These are phyloP conservation scores for Nephrotoma guestfalica DNA, from an alignment of 2,888 invertebrate species.

Conservation along the genomic window DNA sequence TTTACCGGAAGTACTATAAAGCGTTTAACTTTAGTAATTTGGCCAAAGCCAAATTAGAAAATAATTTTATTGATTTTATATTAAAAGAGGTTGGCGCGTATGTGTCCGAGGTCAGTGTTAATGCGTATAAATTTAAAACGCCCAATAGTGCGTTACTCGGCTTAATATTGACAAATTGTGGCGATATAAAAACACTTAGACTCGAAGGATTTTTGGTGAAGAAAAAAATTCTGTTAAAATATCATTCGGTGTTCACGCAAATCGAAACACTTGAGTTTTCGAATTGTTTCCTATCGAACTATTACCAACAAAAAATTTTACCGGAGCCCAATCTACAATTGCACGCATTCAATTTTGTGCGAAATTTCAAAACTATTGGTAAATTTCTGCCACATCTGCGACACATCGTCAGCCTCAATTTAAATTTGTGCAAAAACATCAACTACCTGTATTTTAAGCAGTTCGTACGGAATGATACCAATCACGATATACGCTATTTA, in stretches of 20 bases:
- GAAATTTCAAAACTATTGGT: background rate
- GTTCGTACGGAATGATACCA: background rate
- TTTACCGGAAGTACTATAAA: conserved; percentile 1
- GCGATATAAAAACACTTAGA: background rate
- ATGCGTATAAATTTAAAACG: background rate
- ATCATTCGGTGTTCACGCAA: background rate
- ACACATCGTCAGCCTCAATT: background rate
- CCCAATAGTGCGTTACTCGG: background rate
- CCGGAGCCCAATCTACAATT: background rate
- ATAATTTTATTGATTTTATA: background rate
- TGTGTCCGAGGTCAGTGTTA: background rate
- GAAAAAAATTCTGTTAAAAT: background rate
- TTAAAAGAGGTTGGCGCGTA: conserved; percentile 1
- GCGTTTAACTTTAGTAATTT: background rate
- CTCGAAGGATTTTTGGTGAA: background rate
- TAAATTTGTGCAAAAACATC: background rate
- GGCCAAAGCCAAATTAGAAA: background rate
- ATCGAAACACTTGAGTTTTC: background rate
- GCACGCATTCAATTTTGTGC: background rate
- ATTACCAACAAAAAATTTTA: background rate
- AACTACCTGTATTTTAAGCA: background rate
- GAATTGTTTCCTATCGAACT: background rate
- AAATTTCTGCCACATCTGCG: background rate
- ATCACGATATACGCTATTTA: background rate
- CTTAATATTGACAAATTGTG: background rate